These are phyloP conservation scores for Cepaea nemoralis DNA, from an alignment of 1,140 invertebrate species.

Conservation along the genomic window DNA sequence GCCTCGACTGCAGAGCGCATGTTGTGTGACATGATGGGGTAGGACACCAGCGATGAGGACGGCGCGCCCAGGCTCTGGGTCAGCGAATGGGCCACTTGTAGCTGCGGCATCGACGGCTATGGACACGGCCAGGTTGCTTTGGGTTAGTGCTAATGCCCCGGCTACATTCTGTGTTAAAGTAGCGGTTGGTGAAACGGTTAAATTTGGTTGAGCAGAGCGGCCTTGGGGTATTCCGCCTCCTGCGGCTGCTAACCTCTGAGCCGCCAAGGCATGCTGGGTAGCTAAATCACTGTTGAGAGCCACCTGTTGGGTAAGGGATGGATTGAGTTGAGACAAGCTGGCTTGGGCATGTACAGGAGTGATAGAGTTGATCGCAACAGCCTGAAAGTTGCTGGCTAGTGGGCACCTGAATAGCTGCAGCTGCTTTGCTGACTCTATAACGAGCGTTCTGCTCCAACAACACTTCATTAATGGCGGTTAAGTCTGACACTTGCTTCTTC, in stretches of 20 bases:
- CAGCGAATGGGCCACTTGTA: slow-evolving; percentile 67
- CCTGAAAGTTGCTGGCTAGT: slow-evolving; percentile 46
- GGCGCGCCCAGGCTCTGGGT: slow-evolving; percentile 69
- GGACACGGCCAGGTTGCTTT: slow-evolving; percentile 63
- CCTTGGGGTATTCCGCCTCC: slow-evolving; percentile 47
- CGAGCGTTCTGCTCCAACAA: slow-evolving; percentile 85
- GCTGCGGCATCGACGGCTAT: slow-evolving; percentile 66
- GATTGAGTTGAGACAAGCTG: slow-evolving; percentile 47
- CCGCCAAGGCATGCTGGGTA: slow-evolving; percentile 56
- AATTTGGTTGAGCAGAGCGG: slow-evolving; percentile 59
- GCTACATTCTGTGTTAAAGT: slow-evolving; percentile 27
- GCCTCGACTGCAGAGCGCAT: slow-evolving; percentile 67
- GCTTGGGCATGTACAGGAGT: slow-evolving; percentile 52
- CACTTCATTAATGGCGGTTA: slow-evolving; percentile 86
- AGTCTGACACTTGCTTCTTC: slow-evolving; percentile 80
- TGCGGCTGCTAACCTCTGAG: slow-evolving; percentile 62
- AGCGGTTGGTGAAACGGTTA: slow-evolving; percentile 25
- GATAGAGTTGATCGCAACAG: slow-evolving; percentile 47
- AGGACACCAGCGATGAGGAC: slow-evolving; percentile 78
- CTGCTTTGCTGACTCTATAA: slow-evolving; percentile 77
- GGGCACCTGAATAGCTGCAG: slow-evolving; percentile 41
- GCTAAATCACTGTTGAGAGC: slow-evolving; percentile 68
- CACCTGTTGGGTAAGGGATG: slow-evolving; percentile 66
- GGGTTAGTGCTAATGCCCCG: slow-evolving; percentile 56
- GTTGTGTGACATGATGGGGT: slow-evolving; percentile 80